Base-by-base conservation (phyloP, 1,140 invertebrate genomes). In the Heterodera schachtii region DNA sequence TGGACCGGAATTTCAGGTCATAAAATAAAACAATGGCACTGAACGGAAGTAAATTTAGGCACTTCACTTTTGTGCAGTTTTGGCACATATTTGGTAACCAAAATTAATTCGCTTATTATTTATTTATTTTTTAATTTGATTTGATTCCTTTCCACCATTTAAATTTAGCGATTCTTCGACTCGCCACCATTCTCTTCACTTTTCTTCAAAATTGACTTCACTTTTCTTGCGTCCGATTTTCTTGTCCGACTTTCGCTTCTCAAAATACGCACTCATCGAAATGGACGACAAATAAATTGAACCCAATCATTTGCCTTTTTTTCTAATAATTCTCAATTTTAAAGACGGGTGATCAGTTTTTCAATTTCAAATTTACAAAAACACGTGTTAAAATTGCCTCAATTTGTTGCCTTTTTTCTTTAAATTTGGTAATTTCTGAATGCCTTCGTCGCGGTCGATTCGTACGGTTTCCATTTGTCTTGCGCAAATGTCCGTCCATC, bases 51-150 rank as follows among this genome's bases (percentile, higher is more conserved):
- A 43, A 46, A 79, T 81, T 64, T 19, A 81, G 80, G 80, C 80
- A 19, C 46, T 74, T 57, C 80, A 81, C 69, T 81, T 81, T 16
- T 77, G 71, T n/a, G 73, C 75, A 31, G 64, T 81, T 5, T 75
- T 81, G 57, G 60, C 67, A 41, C 44, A 79, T 69, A 79, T 79
- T 79, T 52, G 9, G 67, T 71, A 19, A 31, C 31, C 11, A 11
- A 52, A 52, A 52, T 52, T 52, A 8, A 52, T 52, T 31, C 31
- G 31, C 31, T 31, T 52, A 9, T 49, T 9, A 49, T 49, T 49
- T 6, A n/a, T n/a, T n/a, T n/a, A n/a, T n/a, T n/a, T n/a, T n/a
- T n/a, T n/a, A n/a, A n/a, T n/a, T n/a, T n/a, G n/a, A n/a, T 49
- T 9, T 49, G 47, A 49, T 31, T 31, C 31, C 31, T 1, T 31